Percentiles rank a stretch among this genome's conserved stretches.
phyloP scores from a whole-genome alignment of 2,888 invertebrate genomes.

The Herminia tarsipennalis region DNA sequence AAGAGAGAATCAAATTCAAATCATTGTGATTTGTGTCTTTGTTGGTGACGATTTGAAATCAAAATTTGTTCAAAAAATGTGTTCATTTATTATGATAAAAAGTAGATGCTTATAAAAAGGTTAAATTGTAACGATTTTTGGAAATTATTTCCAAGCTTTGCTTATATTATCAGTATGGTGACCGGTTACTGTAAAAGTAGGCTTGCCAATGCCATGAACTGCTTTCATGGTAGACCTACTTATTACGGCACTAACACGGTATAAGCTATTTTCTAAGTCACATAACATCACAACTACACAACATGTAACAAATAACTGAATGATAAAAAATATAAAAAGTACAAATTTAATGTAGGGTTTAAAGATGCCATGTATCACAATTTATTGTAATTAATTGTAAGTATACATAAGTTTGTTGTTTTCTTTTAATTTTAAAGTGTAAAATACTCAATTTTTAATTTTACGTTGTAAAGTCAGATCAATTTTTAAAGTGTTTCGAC shows the following conservation, averaged over 20 bases:
- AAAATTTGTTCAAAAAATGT: too few species aligned
- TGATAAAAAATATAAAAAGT: constrained; percentile 54
- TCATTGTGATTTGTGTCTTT: background rate
- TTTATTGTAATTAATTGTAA: constrained; percentile 26
- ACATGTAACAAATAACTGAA: constrained; percentile 35
- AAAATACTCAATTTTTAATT: constrained; percentile 43
- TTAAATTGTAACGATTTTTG: too few species aligned
- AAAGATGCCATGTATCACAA: constrained; percentile 71
- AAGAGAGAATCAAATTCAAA: too few species aligned
- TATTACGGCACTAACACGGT: too few species aligned
- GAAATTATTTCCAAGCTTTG: too few species aligned
- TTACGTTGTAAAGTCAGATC: background rate
- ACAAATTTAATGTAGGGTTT: constrained; percentile 64
- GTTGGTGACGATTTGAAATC: background rate
- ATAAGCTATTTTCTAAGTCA: constrained; percentile 35
- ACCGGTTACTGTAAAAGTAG: too few species aligned
- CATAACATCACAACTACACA: constrained; percentile 34
- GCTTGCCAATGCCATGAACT: too few species aligned
- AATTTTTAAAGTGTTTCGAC: background rate
- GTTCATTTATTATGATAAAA: too few species aligned
- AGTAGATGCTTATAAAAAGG: too few species aligned
- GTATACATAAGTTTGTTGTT: constrained; percentile 32
- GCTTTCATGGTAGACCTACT: too few species aligned
- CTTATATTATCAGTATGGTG: too few species aligned
- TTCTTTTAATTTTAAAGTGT: constrained; percentile 27